A percentile compares a stretch with the other conserved stretches of the same genome.
Conservation (phyloP, 1,140 invertebrate species). For the Zaprionus kolodkinae region DNA sequence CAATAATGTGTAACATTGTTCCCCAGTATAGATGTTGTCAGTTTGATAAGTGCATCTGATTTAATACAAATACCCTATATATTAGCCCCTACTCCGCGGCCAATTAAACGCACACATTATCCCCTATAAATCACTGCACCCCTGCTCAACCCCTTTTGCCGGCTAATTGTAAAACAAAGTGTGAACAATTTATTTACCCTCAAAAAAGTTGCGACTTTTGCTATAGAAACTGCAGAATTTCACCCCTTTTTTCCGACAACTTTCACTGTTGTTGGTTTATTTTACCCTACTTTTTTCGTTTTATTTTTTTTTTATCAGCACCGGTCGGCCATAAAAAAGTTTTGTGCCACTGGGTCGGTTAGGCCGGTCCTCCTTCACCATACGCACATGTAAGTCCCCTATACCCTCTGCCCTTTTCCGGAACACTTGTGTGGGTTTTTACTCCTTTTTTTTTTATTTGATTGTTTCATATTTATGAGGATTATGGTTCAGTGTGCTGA, state of each 20-base stretch:
- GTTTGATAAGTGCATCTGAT: neutral
- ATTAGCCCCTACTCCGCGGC: neutral
- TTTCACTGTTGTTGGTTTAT: slow-evolving; percentile 42
- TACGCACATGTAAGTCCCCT: neutral
- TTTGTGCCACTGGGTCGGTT: slow-evolving; percentile 44
- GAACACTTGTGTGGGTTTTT: slow-evolving; percentile 40
- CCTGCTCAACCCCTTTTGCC: slow-evolving; percentile 18
- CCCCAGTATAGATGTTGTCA: neutral
- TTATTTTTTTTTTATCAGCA: slow-evolving; percentile 49
- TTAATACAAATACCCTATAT: neutral
- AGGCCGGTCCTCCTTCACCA: slow-evolving; percentile 30
- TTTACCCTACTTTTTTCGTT: slow-evolving; percentile 17
- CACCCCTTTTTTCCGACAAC: slow-evolving; percentile 60
- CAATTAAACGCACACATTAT: slow-evolving; percentile 33
- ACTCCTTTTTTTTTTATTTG: slow-evolving; percentile 70
- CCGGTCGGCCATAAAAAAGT: slow-evolving; percentile 48
- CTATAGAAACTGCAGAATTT: slow-evolving; percentile 52
- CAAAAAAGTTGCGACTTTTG: slow-evolving; percentile 53
- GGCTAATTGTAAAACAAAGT: slow-evolving; percentile 69
- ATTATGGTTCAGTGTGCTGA: slow-evolving; percentile 71
- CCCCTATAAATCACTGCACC: slow-evolving; percentile 49
- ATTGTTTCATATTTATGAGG: slow-evolving; percentile 81
- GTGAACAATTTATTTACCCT: slow-evolving; percentile 57
- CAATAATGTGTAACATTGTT: neutral
- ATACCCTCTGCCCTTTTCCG: slow-evolving; percentile 17